Base-by-base conservation (phyloP, 2,113 vertebrate species). In the Trinectes maculatus region DNA sequence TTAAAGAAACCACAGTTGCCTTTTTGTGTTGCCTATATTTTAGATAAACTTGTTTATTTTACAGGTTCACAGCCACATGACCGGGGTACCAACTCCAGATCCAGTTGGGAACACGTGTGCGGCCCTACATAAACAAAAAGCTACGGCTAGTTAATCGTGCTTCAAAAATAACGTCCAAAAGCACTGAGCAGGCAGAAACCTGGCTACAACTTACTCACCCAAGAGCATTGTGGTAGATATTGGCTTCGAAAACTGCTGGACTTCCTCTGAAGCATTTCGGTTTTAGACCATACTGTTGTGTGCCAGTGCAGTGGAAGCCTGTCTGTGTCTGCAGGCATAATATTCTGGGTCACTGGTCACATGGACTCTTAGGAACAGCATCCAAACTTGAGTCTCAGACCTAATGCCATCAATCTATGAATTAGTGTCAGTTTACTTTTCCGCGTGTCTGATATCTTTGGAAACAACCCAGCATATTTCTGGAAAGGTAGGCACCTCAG, bases 161-260 rank as follows among this genome's bases (percentile, higher is more conserved):
- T 75, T 84, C 71, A 76, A 59, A 76, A 81, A 74, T 85, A 66
- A 84, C 71, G 53, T 74, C 78, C 64, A 48, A 44, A 66, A 63
- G 59, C 65, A 77, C 43, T 26, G 36, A 75, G 60, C 49, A 68
- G 73, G 65, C 69, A 76, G 58, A 72, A 78, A 67, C 47, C 63
- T 70, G 80, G 74, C 71, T 70, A 10, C 4, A 16, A 9, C 61
- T 36, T 11, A 6, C 68, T 60, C 69, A 43, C 57, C 57, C 26
- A 40, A 46, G 54, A 78, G 73, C 71, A 62, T 62, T 59, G 52
- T 80, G 80, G 64, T 74, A 62, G 60, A 77, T 80, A 58, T 74
- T 86, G 83, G 83, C 74, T 26, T 56, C 47, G 39, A 59, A 64
- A 76, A 63, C 46, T 52, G 58, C 71, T 72, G 71, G 59, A 73